These are phyloP conservation scores for Apteryx owenii DNA, from an alignment of 2,113 vertebrate species.

Conservation along the genomic window DNA sequence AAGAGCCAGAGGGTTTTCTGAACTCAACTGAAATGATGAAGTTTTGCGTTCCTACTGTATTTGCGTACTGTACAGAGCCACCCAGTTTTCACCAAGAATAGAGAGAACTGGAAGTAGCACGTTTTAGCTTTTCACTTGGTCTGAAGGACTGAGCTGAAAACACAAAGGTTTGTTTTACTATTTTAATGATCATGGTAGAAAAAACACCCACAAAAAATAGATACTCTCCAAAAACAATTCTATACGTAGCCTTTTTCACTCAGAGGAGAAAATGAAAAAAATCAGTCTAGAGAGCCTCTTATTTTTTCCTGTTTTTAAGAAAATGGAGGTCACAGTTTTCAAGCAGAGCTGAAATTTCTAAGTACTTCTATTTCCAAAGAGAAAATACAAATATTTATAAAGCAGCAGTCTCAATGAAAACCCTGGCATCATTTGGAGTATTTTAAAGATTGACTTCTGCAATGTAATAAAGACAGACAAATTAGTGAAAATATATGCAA, in stretches of 20 bases:
- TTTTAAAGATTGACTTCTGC: background rate
- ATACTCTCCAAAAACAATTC: background rate
- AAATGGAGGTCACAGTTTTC: background rate
- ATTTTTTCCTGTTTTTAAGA: background rate
- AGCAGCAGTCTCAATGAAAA: background rate
- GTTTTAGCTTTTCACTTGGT: background rate
- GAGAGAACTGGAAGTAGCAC: background rate
- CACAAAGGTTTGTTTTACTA: background rate
- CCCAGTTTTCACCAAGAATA: background rate
- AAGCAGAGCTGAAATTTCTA: background rate
- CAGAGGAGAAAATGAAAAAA: background rate
- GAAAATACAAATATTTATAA: background rate
- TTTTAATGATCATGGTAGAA: background rate
- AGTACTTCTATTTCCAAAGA: background rate
- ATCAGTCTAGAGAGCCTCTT: background rate
- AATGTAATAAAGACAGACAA: background rate
- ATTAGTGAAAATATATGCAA: constrained; percentile 28
- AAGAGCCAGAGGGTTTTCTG: background rate
- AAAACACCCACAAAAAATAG: background rate
- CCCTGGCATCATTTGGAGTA: background rate
- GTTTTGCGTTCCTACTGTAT: background rate
- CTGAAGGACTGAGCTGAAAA: background rate
- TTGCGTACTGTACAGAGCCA: background rate
- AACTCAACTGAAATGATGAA: background rate
- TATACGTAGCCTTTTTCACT: background rate